Base-by-base conservation (phyloP, 2,797 vertebrate species). In the Lacerta bilineata region DNA sequence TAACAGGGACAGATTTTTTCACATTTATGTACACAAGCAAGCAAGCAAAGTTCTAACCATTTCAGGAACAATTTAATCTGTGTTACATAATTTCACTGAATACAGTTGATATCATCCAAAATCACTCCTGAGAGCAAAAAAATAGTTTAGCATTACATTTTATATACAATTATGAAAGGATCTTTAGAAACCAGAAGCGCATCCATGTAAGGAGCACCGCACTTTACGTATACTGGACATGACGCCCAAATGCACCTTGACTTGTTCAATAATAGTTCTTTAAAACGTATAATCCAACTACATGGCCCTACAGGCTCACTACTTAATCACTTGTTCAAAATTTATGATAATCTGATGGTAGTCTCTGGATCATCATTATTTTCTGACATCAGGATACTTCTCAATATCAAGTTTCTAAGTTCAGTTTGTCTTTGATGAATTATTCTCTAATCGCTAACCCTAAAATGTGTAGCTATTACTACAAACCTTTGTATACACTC, bases 101-200 rank as follows among this genome's bases (percentile, higher is more conserved):
- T 94, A 97, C 93, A 96, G 89, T 0, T 95, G 93, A 94, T 93
- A 95, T 96, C 93, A 96, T 90, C 93, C 92, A 95, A 95, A 95
- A 91, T 94, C 93, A 96, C 92, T 94, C 91, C 88, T 96, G 95
- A 96, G 93, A 96, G 94, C 93, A 95, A 97, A 55, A 55, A 55
- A 96, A 96, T 93, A 95, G 94, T 93, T 91, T 89, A 96, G 94
- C 95, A 88, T 95, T 94, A 96, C 93, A 95, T 94, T 96, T 95
- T 95, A 96, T 95, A 96, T 94, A 97, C 93, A 96, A 93, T 92
- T 95, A 92, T 94, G 95, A 95, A 96, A 95, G 94, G 92, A 95
- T 95, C 93, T 94, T 91, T 80, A 93, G 91, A 96, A 95, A 96
- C 80, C 86, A 94, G 92, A 91, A 92, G 81, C 93, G 91, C 88